These are phyloP conservation scores for Orthosia cruda DNA, from an alignment of 2,888 invertebrate genomes.

Conservation along the genomic window DNA sequence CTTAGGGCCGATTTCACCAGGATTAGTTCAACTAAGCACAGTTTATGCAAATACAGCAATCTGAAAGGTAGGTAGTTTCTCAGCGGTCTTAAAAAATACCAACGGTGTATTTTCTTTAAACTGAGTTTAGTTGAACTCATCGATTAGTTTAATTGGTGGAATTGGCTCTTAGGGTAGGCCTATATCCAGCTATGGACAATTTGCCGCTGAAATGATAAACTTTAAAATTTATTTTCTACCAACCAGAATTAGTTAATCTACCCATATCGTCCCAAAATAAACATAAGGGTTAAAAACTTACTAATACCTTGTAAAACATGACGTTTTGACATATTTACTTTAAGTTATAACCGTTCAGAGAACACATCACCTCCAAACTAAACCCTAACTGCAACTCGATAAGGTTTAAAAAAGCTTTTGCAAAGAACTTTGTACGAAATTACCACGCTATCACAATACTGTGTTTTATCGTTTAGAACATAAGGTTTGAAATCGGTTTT, in stretches of 20 bases:
- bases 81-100: too few species aligned
- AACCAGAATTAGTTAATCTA: neutral
- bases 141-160: too few species aligned
- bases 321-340: conserved; percentile 53
- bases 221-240: too few species aligned
- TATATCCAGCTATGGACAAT: too few species aligned
- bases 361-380: neutral
- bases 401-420: neutral
- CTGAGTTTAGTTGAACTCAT: too few species aligned
- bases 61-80: too few species aligned
- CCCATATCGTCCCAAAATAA: conserved; percentile 34
- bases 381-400: rapidly evolving
- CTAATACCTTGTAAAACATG: conserved; percentile 59
- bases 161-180: too few species aligned
- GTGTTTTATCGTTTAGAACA: neutral
- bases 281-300: conserved; percentile 27
- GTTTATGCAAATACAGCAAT: too few species aligned
- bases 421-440: neutral
- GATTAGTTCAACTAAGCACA: too few species aligned
- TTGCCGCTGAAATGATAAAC: too few species aligned
- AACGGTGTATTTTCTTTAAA: too few species aligned
- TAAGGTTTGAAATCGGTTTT: conserved; percentile 5
- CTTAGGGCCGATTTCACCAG: too few species aligned
- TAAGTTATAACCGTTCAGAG: neutral
- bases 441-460: neutral